A percentile compares a stretch with the other conserved stretches of the same genome.
Evolutionary conservation across 2,888 invertebrate species (phyloP).

Genomic region (Tetanocera ferruginea): DNA sequence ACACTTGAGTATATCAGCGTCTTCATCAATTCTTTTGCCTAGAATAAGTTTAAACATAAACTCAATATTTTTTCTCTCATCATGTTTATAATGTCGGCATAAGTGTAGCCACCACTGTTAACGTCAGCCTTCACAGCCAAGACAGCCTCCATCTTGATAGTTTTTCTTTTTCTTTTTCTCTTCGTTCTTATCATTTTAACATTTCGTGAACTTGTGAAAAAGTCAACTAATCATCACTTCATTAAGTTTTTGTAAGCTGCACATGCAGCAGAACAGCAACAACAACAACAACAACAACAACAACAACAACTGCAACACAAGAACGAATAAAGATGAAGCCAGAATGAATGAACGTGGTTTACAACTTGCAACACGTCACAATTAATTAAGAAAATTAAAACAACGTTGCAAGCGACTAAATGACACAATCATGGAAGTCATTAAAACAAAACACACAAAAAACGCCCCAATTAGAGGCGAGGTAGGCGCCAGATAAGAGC

Average conservation of each 20-base stretch:
- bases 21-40: too few species aligned
- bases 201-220: conserved; percentile 30
- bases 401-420: conserved; percentile 26
- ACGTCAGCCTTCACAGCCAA: too few species aligned
- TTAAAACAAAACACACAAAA: conserved; percentile 25
- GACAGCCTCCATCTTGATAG: background rate
- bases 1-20: too few species aligned
- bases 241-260: conserved; percentile 28
- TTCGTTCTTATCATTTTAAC: background rate
- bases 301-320: background rate
- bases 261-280: conserved; percentile 1
- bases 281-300: conserved; percentile 9
- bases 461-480: conserved; percentile 30
- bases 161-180: background rate
- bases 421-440: conserved; percentile 38
- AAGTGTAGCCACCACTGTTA: too few species aligned
- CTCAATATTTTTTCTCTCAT: too few species aligned
- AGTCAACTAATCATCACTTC: conserved; percentile 40
- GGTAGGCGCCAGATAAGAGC: conserved; percentile 35
- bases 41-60: too few species aligned
- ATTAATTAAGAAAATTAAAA: conserved; percentile 36
- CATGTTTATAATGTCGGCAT: too few species aligned
- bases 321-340: background rate
- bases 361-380: conserved; percentile 34
- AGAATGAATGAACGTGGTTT: conserved; percentile 3